A percentile compares a stretch with the other conserved stretches of the same genome.
Conservation (phyloP, 2,888 invertebrate genomes). For the Halocaridina rubra region DNA sequence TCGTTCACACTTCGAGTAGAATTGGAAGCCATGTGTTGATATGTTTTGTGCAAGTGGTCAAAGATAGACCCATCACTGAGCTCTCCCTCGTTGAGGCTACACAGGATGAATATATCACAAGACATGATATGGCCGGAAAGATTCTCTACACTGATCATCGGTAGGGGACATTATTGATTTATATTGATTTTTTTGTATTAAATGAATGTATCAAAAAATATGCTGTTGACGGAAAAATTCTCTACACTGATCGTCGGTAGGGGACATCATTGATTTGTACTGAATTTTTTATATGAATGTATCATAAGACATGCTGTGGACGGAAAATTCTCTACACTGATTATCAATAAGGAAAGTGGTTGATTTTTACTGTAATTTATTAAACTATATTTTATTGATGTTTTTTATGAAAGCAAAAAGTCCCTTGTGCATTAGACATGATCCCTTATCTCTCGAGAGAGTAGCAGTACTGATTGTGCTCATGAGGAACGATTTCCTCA, state of each 20-base stretch:
- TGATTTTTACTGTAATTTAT: no score
- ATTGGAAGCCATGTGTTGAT: constrained; percentile 65
- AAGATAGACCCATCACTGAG: constrained; percentile 78
- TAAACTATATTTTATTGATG: no score
- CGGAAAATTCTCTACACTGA: constrained; percentile 89
- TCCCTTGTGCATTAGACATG: no score
- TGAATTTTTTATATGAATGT: constrained; percentile 76
- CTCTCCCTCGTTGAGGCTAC: constrained; percentile 76
- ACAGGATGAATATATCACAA: constrained; percentile 88
- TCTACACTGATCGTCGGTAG: constrained; percentile 84
- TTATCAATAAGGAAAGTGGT: constrained; percentile 74
- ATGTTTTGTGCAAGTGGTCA: constrained; percentile 76
- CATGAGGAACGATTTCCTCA: no score
- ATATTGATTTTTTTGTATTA: not conserved
- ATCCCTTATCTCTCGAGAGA: no score
- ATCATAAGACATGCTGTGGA: constrained; percentile 89
- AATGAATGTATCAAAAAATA: constrained; percentile 92
- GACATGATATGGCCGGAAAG: constrained; percentile 88
- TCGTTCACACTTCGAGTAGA: not conserved
- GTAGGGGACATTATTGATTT: constrained; percentile 65
- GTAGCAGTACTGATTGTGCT: no score
- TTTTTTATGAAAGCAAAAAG: no score
- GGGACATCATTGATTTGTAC: not conserved
- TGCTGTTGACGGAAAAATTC: constrained; percentile 86
- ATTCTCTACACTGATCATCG: constrained; percentile 89